Percentiles rank a stretch among this genome's conserved stretches.
Conservation (phyloP, 2,888 invertebrate genomes). For the Cyclophora albipunctata region DNA sequence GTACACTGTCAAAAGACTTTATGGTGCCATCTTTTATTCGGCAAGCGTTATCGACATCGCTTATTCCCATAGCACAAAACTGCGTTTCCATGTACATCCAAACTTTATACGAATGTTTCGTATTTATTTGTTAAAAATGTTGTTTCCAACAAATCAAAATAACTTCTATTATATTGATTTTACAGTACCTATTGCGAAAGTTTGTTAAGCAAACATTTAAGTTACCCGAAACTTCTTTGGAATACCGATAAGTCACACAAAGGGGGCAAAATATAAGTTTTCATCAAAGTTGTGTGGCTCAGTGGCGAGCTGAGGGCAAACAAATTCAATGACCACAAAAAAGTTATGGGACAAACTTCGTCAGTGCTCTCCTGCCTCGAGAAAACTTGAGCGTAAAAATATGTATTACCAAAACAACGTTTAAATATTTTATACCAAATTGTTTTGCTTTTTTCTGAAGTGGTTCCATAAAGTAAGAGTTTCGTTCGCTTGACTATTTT, state of each 20-base stretch:
- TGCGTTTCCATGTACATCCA: too few relatives aligned
- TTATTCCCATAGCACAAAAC: constrained; percentile 13
- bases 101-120: too few relatives aligned
- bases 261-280: constrained; percentile 48
- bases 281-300: constrained; percentile 49
- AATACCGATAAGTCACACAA: constrained; percentile 42
- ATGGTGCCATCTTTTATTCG: constrained; percentile 52
- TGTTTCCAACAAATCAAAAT: too few relatives aligned
- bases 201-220: constrained; percentile 23
- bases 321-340: constrained; percentile 61
- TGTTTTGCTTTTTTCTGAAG: constrained; percentile 12
- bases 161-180: too few relatives aligned
- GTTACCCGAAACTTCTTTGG: constrained; percentile 28
- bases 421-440: constrained; percentile 14
- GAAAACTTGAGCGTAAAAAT: constrained; percentile 31
- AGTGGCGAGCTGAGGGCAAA: constrained; percentile 53
- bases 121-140: too few relatives aligned
- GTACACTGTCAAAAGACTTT: constrained; percentile 60
- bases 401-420: constrained; percentile 23
- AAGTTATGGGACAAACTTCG: constrained; percentile 46
- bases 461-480: constrained; percentile 10
- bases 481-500: constrained; percentile 5
- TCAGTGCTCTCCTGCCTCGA: constrained; percentile 24
- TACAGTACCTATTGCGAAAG: constrained; percentile 8
- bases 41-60: constrained; percentile 24